Evolutionary conservation across 1,140 invertebrate genomes (phyloP).

Genomic region (Macrobrachium rosenbergii): DNA sequence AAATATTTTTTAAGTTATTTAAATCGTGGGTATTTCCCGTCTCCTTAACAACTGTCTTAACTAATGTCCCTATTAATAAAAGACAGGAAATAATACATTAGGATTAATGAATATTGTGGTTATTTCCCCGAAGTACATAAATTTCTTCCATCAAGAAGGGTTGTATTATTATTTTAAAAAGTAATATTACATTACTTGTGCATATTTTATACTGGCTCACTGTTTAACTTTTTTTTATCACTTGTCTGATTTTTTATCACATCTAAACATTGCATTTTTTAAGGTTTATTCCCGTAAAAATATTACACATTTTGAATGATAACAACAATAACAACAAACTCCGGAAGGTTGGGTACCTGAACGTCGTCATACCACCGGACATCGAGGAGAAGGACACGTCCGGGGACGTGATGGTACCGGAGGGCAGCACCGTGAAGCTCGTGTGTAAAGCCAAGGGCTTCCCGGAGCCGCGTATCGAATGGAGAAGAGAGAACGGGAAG

Average conservation of each 20-base stretch:
- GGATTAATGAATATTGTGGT: too few species aligned
- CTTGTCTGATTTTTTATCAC: too few species aligned
- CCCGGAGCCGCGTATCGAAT: conserved; percentile 83
- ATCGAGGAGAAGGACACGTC: conserved; percentile 90
- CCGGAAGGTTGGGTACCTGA: conserved; percentile 72
- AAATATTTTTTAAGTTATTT: too few species aligned
- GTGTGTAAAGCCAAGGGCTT: conserved; percentile 88
- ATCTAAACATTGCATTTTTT: too few species aligned
- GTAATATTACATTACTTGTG: not conserved
- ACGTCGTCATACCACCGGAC: conserved; percentile 92
- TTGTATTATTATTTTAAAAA: not conserved
- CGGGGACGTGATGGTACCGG: conserved; percentile 90
- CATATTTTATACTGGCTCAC: too few species aligned
- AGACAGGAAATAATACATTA: too few species aligned
- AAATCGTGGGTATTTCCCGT: too few species aligned
- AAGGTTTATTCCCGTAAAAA: not conserved
- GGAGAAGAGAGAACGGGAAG: conserved; percentile 88
- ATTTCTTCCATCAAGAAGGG: too few species aligned
- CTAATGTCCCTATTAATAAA: too few species aligned
- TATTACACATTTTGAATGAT: not conserved
- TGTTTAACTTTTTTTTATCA: too few species aligned
- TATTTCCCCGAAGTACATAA: not conserved
- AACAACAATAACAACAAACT: not conserved
- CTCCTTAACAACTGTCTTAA: too few species aligned
- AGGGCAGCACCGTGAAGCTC: conserved; percentile 89